Conservation (phyloP, 2,797 vertebrate species). For the Loris lydekkerianus region DNA sequence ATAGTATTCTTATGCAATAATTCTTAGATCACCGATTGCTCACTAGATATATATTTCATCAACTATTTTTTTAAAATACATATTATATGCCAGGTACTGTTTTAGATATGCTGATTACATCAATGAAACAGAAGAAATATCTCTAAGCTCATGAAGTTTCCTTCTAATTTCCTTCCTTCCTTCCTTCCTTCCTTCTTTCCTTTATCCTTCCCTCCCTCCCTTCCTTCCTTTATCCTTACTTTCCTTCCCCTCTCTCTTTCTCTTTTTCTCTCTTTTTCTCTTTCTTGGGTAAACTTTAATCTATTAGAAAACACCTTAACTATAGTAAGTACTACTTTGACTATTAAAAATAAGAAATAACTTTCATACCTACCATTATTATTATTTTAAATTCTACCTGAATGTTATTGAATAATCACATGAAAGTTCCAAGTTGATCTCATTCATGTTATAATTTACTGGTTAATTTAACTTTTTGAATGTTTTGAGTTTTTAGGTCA, state of each 20-base stretch:
- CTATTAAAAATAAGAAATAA: constrained; percentile 13
- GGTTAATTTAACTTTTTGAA: neutral
- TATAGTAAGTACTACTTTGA: neutral
- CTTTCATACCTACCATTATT: neutral
- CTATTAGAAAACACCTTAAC: neutral
- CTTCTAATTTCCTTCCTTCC: neutral
- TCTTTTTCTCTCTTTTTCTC: neutral
- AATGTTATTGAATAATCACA: neutral
- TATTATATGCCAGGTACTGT: neutral
- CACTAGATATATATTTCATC: neutral
- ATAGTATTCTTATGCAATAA: neutral
- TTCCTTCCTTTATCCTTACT: too few species aligned
- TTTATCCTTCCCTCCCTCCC: too few species aligned
- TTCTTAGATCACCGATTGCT: neutral
- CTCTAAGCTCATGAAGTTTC: neutral
- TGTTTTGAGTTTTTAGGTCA: neutral
- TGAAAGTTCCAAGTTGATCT: neutral
- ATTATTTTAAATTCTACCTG: neutral
- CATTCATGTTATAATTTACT: neutral
- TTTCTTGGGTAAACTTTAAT: neutral
- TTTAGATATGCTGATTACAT: neutral
- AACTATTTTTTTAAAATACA: constrained; percentile 40
- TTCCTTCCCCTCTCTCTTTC: too few species aligned
- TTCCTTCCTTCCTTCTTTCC: too few species aligned
- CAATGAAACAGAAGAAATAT: neutral